Conservation (phyloP, 2,113 vertebrate genomes). For the Zonotrichia leucophrys region DNA sequence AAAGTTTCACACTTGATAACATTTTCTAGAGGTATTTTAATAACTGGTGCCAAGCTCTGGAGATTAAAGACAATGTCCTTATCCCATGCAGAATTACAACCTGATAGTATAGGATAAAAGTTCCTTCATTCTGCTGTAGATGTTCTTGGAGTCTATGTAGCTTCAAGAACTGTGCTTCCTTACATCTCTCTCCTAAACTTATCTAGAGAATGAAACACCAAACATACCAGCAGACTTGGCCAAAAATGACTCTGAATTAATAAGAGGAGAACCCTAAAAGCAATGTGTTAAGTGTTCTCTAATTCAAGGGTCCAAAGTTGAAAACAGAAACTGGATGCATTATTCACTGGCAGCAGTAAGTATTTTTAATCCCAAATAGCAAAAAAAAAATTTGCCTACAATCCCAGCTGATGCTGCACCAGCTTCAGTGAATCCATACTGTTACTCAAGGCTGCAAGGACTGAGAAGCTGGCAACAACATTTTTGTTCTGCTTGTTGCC, state of each 20-base stretch:
- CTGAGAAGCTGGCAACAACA: not conserved
- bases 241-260: not conserved
- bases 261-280: not conserved
- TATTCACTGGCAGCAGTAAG: not conserved
- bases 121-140: not conserved
- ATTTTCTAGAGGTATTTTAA: not conserved
- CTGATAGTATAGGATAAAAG: not conserved
- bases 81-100: not conserved
- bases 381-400: not conserved
- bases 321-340: not conserved
- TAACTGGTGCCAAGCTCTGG: not conserved
- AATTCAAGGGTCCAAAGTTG: not conserved
- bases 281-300: not conserved
- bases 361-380: not conserved
- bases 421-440: not conserved
- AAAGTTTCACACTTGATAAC: not conserved
- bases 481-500: not conserved
- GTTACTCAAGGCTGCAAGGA: not conserved
- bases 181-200: conserved; percentile 1
- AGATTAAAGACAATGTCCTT: not conserved
- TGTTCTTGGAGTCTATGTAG: not conserved
- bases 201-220: not conserved
- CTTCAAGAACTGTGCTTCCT: not conserved
- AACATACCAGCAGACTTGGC: not conserved
- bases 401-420: not conserved